These are phyloP conservation scores for Hydrochoerus hydrochaeris DNA, from an alignment of 2,113 vertebrate species.

Conservation along the genomic window DNA sequence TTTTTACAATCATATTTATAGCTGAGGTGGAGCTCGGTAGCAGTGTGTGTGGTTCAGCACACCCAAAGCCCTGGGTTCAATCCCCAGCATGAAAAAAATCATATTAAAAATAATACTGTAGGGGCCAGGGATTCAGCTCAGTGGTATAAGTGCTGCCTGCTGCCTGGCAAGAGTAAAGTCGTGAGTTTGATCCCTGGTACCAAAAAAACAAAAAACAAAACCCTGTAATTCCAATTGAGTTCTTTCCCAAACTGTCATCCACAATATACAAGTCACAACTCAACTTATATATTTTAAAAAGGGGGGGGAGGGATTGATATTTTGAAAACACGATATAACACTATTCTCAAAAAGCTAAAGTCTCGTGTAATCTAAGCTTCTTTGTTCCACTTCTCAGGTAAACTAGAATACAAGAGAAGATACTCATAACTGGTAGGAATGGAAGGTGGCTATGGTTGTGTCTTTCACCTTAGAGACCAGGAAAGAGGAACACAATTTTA, in stretches of 20 bases:
- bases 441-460: not conserved
- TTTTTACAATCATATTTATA: not conserved
- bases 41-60: not conserved
- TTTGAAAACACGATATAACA: not conserved
- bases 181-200: too few species aligned
- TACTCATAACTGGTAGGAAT: not conserved
- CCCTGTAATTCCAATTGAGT: conserved; percentile 36
- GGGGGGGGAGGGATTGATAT: not conserved
- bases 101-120: conserved; percentile 27
- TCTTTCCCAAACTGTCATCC: conserved; percentile 23
- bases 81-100: not conserved
- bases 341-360: not conserved
- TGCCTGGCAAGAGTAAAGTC: too few species aligned
- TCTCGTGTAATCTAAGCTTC: not conserved
- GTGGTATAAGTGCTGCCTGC: too few species aligned
- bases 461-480: not conserved
- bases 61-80: not conserved
- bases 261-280: conserved; percentile 43
- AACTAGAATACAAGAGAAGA: not conserved
- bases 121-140: too few species aligned
- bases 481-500: not conserved
- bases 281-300: not conserved
- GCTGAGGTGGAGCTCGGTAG: not conserved
- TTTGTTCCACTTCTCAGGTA: conserved; percentile 6
- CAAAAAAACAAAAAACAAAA: too few species aligned